Base-by-base conservation (phyloP, 2,113 vertebrate species). In the Eleginops maclovinus region DNA sequence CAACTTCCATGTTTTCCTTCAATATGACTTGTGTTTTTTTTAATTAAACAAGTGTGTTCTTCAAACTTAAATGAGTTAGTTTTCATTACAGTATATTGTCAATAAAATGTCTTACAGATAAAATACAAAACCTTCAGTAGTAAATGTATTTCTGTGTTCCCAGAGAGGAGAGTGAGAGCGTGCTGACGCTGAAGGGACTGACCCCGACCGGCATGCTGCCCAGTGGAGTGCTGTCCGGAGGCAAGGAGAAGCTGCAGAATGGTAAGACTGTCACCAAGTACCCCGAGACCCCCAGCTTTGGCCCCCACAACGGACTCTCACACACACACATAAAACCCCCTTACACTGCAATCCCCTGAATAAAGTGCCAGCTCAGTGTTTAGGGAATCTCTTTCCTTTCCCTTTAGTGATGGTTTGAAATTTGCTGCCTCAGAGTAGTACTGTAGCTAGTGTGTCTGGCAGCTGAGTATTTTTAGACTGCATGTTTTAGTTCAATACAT, bases 111-210 rank as follows among this genome's bases (percentile, higher is more conserved):
- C n/a, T n/a, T n/a, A n/a, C n/a, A 36, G 31, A 36, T 36, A 36
- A 36, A 36, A 36, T 36, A 36, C 22, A 43, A 17, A 13, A 4
- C 0, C 1, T 17, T 1, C 56, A 6, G 56, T 16, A 4, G 15
- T 22, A 13, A 22, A 58, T 47, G 16, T 56, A 3, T n/a, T 1
- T 74, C 36, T 13, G 26, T 82, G 55, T 44, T 71, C 88, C 5
- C 93, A 99, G 98, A 94, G 98, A 99, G 94, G 98, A 99, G 93
- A 99, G 98, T 84, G 98, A 99, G 94, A 99, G 98, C 21, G 98
- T 99, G 83, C 94, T 99, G 94, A 99, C 98, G 0, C 95, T 99
- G 94, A 99, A 99, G 87, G 98, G 98, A 54, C 92, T 99, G 92
- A 99, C 98, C 88, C 98, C 98, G 0, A 99, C 98, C 11, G 98